Conservation (phyloP, 2,797 vertebrate species). For the Scolopax rusticola region DNA sequence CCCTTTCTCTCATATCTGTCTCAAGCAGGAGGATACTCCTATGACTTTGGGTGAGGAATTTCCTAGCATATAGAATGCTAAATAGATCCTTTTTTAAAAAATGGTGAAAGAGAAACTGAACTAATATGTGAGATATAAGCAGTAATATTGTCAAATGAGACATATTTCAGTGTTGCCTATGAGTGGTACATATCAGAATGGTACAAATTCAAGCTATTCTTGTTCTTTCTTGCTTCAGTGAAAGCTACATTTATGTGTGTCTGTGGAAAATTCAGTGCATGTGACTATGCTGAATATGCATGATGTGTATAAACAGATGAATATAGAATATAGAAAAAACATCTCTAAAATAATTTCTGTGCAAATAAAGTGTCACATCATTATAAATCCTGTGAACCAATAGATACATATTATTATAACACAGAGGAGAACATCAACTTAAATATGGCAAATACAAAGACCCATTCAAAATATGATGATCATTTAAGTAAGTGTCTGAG, state of each 20-base stretch:
- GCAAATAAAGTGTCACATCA: neutral
- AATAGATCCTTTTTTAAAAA: neutral
- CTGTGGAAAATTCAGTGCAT: neutral
- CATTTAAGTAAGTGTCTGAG: neutral
- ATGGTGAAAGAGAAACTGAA: neutral
- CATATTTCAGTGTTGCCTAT: neutral
- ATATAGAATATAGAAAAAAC: neutral
- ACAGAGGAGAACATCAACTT: neutral
- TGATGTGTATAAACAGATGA: neutral
- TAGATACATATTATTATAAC: neutral
- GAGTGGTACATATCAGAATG: neutral
- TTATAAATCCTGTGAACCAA: neutral
- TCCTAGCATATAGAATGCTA: neutral
- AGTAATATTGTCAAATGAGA: neutral
- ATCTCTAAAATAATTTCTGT: neutral
- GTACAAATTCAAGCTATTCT: neutral
- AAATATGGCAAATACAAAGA: slow-evolving; percentile 8
- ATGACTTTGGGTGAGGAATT: neutral
- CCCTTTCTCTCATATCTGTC: neutral
- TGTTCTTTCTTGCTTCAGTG: neutral
- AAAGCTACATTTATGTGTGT: neutral
- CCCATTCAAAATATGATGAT: neutral
- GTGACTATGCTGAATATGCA: neutral
- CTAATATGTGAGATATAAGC: neutral
- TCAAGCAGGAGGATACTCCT: neutral